Conservation (phyloP, 2,888 invertebrate species). For the Metopia argyrocephala region DNA sequence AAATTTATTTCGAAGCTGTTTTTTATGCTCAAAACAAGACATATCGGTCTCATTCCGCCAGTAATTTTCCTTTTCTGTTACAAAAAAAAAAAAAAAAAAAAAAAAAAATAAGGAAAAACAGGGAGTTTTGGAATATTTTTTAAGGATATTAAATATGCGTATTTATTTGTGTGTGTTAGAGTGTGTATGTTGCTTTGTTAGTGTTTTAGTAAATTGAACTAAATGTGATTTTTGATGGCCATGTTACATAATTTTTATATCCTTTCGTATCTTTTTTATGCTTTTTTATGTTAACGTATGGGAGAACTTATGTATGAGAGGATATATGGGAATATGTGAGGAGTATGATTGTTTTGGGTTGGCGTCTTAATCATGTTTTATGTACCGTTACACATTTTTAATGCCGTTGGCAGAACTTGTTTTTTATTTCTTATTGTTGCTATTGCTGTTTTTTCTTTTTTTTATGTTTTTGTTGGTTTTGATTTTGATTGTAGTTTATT, state of each 20-base stretch:
- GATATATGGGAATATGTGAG: constrained; percentile 24
- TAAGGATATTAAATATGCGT: constrained; percentile 38
- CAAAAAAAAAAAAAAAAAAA: not conserved
- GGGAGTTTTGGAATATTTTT: not conserved
- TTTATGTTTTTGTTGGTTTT: constrained; percentile 13
- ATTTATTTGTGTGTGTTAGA: no score
- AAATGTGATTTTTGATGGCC: constrained; percentile 75
- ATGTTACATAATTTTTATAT: constrained; percentile 69
- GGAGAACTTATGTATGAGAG: no score
- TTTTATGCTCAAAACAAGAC: constrained; percentile 64
- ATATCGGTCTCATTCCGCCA: constrained; percentile 12
- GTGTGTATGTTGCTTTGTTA: constrained; percentile 44
- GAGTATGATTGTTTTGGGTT: constrained; percentile 24
- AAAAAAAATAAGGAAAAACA: no score
- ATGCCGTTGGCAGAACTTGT: constrained; percentile 66
- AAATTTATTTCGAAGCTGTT: constrained; percentile 78
- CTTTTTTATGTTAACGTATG: no score
- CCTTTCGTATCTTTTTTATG: constrained; percentile 8
- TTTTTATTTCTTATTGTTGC: constrained; percentile 35
- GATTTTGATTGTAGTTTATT: constrained; percentile 52
- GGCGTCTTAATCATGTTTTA: constrained; percentile 75
- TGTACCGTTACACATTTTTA: constrained; percentile 75
- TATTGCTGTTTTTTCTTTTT: constrained; percentile 27
- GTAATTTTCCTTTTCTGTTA: constrained; percentile 8
- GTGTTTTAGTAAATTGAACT: constrained; percentile 76